Evolutionary conservation across 2,113 vertebrate genomes (phyloP).

Genomic region (Pelmatolapia mariae): DNA sequence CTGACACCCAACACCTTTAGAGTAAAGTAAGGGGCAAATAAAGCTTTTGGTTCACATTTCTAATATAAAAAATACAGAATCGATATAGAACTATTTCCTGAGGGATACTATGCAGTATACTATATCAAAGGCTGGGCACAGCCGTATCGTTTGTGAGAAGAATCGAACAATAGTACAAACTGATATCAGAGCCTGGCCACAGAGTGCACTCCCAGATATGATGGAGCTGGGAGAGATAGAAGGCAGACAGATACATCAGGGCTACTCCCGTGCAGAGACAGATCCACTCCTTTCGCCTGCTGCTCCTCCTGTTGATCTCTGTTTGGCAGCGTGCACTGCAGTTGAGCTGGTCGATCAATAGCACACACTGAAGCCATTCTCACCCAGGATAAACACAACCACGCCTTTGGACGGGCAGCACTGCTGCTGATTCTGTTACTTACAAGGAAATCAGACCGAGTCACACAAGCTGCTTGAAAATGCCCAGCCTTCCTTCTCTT

Average conservation of each 20-base stretch:
- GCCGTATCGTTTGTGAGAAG: not conserved
- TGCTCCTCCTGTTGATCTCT: slow-evolving; percentile 55
- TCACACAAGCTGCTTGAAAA: not conserved
- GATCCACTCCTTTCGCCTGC: slow-evolving; percentile 19
- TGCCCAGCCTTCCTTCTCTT: not conserved
- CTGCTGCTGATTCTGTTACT: slow-evolving; percentile 2
- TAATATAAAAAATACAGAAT: not conserved
- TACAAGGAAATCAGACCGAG: not conserved
- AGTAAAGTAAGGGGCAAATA: not conserved
- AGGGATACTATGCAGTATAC: not conserved
- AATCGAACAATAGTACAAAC: not conserved
- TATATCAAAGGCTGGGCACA: not conserved
- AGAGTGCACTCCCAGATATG: not conserved
- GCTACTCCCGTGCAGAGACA: slow-evolving; percentile 3
- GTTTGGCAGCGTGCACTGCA: slow-evolving; percentile 53
- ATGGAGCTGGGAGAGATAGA: slow-evolving; percentile 8
- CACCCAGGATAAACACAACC: slow-evolving; percentile 63
- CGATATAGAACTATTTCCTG: not conserved
- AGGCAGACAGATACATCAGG: slow-evolving; percentile 29
- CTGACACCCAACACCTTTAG: not conserved
- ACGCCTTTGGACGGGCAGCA: not conserved
- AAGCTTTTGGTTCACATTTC: not conserved
- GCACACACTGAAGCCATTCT: slow-evolving; percentile 51
- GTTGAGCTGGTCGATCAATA: slow-evolving; percentile 57
- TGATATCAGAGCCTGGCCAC: not conserved